Base-by-base conservation (phyloP, 1,140 invertebrate genomes). In the Sitodiplosis mosellana region DNA sequence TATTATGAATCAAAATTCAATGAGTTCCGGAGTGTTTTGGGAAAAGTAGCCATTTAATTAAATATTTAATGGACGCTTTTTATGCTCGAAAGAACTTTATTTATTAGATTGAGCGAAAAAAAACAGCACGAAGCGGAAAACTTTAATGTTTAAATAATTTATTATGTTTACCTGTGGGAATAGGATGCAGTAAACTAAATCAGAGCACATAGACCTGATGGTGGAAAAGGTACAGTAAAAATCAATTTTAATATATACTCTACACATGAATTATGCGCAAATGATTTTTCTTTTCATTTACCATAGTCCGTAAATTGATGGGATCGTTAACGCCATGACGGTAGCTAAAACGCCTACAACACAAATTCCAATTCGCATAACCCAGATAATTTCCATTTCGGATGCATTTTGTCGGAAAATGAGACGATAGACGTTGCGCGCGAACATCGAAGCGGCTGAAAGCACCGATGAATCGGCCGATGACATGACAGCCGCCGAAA, bases 401-500 rank as follows among this genome's bases (percentile, higher is more conserved):
- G 87, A 91, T 22, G 90, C 90, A 66, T 83, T 79, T 68, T 92
- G 89, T 52, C 91, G 71, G 69, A 97, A 93, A 59, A 96, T 90
- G 57, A 94, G 74, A 69, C 90, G 93, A 74, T 96, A 97, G 50
- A 98, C 86, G 65, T 98, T 98, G 59, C 91, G 78, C 46, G 94
- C 91, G 65, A 97, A 98, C 93, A 98, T 97, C 15, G 91, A 94
- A 51, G 87, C 87, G 2, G 94, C 93, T 15, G 90, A 94, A 10
- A 98, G 74, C 21, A 98, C 87, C 51, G 91, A 95, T 36, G 93
- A 97, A 65, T 98, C 94, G 0, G 93, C 92, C 2, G 93, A 97
- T 22, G 91, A 96, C 93, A 97, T 96, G 21, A 96, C 92, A 11
- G 93, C 92, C 2, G 93, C 93, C 1, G 91, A 96, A 4, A 98